These are phyloP conservation scores for Drosophila arawakana DNA, from an alignment of 1,140 invertebrate genomes.

Conservation along the genomic window DNA sequence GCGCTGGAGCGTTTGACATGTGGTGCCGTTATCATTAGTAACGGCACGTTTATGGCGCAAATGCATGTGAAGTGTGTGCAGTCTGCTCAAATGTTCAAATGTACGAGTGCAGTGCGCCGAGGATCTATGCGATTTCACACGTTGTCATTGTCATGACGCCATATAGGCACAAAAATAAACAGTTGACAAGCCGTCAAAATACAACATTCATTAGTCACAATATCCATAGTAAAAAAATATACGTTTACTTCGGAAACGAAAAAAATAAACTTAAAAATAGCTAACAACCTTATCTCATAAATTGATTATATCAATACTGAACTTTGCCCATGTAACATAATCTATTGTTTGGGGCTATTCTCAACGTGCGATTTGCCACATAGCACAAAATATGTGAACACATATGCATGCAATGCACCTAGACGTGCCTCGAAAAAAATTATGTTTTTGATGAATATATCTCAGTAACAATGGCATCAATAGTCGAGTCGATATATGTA, in stretches of 20 bases:
- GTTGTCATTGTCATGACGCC: constrained; percentile 38
- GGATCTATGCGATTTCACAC: constrained; percentile 61
- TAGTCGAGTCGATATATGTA: too few relatives aligned
- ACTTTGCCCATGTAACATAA: constrained; percentile 49
- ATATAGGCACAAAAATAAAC: constrained; percentile 20
- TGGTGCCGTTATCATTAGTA: constrained; percentile 68
- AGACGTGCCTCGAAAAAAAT: too few relatives aligned
- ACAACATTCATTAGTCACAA: constrained; percentile 71
- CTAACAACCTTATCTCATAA: constrained; percentile 35
- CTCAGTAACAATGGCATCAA: too few relatives aligned
- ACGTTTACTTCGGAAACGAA: constrained; percentile 4
- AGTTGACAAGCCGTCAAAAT: constrained; percentile 68
- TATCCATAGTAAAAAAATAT: constrained; percentile 2
- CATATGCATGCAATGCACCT: too few relatives aligned
- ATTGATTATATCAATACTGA: constrained; percentile 66
- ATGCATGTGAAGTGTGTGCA: not conserved
- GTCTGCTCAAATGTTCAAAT: not conserved
- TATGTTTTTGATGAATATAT: too few relatives aligned
- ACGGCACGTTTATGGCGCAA: constrained; percentile 58
- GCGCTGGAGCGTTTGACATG: constrained; percentile 40
- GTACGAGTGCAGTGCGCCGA: not conserved
- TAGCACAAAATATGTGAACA: not conserved
- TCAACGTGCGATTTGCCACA: constrained; percentile 14
- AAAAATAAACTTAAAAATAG: constrained; percentile 24
- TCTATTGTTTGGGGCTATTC: constrained; percentile 7